phyloP scores from a whole-genome alignment of 2,888 invertebrate species.

The Catocala fraxini region DNA sequence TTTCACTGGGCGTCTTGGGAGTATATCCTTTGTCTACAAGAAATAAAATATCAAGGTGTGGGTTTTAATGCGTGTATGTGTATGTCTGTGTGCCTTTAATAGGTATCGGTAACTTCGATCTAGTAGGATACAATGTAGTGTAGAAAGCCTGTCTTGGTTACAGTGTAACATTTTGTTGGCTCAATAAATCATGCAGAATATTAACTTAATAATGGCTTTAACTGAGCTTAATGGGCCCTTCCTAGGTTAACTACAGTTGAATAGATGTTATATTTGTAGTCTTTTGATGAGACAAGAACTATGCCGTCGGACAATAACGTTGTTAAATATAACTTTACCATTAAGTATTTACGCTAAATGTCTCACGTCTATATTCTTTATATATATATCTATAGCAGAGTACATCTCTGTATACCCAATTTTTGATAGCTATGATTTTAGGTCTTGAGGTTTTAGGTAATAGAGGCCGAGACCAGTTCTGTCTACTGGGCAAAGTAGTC shows the following conservation, averaged over 20 bases:
- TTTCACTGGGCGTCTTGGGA: slow-evolving; percentile 50
- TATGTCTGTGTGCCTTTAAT: slow-evolving; percentile 1
- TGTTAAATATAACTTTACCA: too few species aligned
- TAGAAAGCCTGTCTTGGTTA: neutral
- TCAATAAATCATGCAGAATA: neutral
- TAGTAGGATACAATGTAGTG: slow-evolving; percentile 1
- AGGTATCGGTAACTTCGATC: neutral
- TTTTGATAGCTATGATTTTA: too few species aligned
- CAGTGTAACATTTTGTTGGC: neutral
- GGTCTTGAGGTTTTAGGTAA: too few species aligned
- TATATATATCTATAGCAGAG: too few species aligned
- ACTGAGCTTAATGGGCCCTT: slow-evolving; percentile 1
- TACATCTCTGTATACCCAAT: too few species aligned
- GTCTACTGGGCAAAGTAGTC: too few species aligned
- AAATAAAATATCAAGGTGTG: slow-evolving; percentile 38
- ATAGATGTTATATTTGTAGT: slow-evolving; percentile 5
- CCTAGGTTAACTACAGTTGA: neutral
- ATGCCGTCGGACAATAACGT: neutral
- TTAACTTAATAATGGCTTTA: slow-evolving; percentile 1
- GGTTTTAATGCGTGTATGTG: slow-evolving; percentile 15
- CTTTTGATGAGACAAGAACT: slow-evolving; percentile 1
- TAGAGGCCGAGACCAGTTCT: too few species aligned
- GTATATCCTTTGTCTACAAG: slow-evolving; percentile 50
- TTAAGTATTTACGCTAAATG: too few species aligned
- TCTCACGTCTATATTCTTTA: too few species aligned